Percentiles rank a stretch among this genome's conserved stretches.
phyloP scores from a whole-genome alignment of 2,888 invertebrate genomes.

The Trichogramma dendrolimi region DNA sequence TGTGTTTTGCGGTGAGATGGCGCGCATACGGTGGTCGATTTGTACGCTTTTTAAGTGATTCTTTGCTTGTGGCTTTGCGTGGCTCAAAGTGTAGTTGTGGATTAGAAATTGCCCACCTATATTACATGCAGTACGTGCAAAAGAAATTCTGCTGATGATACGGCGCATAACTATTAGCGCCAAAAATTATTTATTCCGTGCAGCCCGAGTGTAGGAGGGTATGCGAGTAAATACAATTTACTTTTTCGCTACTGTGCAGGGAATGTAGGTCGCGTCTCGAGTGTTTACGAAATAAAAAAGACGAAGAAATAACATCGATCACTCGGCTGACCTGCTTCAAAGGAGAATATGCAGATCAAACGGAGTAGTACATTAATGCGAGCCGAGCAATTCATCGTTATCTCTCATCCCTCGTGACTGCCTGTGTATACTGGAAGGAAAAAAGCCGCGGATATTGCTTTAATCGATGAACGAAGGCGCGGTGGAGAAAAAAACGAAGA shows the following conservation, averaged over 20 bases:
- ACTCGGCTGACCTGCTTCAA: conserved; percentile 4
- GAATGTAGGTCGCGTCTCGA: background rate
- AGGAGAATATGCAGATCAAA: too few species aligned
- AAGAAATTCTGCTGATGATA: background rate
- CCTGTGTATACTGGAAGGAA: background rate
- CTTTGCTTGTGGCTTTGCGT: conserved; percentile 1
- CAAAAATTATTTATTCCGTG: too few species aligned
- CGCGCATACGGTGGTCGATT: background rate
- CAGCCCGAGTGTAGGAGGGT: too few species aligned
- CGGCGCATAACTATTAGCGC: too few species aligned
- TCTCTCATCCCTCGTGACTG: too few species aligned
- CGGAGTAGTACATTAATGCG: too few species aligned
- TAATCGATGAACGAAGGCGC: conserved; percentile 1
- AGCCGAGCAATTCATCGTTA: too few species aligned
- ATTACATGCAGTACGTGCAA: background rate
- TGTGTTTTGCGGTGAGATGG: background rate
- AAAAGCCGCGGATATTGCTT: conserved; percentile 3
- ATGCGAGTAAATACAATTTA: too few species aligned
- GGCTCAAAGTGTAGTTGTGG: background rate
- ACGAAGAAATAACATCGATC: conserved; percentile 2
- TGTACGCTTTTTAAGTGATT: conserved; percentile 1
- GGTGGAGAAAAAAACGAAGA: conserved; percentile 7
- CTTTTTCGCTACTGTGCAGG: too few species aligned
- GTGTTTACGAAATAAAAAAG: background rate
- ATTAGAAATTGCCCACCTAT: background rate